Evolutionary conservation across 1,140 invertebrate genomes (phyloP).

Genomic region (Drosophila kanapiae): DNA sequence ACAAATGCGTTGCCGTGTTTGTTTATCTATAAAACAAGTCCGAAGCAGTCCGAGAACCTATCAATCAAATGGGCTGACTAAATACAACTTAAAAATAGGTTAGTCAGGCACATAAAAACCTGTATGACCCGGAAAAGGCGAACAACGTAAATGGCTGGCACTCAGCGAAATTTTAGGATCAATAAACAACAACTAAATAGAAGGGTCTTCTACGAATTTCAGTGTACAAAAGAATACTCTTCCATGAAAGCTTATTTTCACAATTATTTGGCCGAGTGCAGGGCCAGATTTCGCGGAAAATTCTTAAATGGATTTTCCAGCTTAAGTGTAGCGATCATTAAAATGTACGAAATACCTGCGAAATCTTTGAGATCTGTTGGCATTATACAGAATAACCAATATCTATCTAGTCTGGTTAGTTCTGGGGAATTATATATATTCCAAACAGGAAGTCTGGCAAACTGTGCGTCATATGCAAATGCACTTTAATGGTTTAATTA

Average conservation of each 20-base stretch:
- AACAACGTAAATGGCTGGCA: slow-evolving; percentile 1
- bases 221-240: background rate
- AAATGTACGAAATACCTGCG: slow-evolving; percentile 9
- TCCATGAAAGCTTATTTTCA: background rate
- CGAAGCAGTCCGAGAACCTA: slow-evolving; percentile 20
- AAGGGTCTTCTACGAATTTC: background rate
- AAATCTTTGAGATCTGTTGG: slow-evolving; percentile 8
- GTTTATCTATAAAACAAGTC: slow-evolving; percentile 45
- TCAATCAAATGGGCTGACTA: slow-evolving; percentile 34
- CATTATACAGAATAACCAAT: background rate
- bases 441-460: background rate
- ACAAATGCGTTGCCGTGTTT: slow-evolving; percentile 1
- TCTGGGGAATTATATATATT: background rate
- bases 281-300: background rate
- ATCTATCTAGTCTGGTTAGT: background rate
- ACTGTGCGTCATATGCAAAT: background rate
- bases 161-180: background rate
- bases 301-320: background rate
- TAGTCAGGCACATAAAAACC: slow-evolving; percentile 6
- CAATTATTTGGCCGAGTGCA: background rate
- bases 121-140: slow-evolving; percentile 2
- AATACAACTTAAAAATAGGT: slow-evolving; percentile 15
- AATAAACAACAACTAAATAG: background rate
- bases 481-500: background rate
- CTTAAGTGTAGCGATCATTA: slow-evolving; percentile 5